phyloP scores from a whole-genome alignment of 1,140 invertebrate species.

The Drosophila parabipectinata region DNA sequence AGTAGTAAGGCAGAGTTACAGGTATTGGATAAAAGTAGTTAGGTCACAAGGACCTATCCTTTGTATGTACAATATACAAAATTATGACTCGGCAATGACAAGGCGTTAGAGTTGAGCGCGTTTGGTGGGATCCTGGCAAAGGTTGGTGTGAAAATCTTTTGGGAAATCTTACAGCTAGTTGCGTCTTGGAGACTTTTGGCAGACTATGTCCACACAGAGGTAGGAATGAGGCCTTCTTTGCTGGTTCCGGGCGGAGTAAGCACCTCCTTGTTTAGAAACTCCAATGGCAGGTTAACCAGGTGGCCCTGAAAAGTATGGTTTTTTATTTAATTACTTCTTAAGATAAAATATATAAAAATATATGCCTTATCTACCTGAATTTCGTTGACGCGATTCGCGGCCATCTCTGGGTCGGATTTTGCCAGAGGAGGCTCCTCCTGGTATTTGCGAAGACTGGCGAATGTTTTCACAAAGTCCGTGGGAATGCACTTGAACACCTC shows the following conservation, averaged over 20 bases:
- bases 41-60: conserved; percentile 16
- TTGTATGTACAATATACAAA: conserved; percentile 27
- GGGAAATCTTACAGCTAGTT: conserved; percentile 26
- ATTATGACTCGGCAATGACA: conserved; percentile 60
- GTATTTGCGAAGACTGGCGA: conserved; percentile 90
- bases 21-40: conserved; percentile 5
- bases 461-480: conserved; percentile 90
- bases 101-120: conserved; percentile 51
- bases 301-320: conserved; percentile 87
- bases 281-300: conserved; percentile 93
- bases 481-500: conserved; percentile 95
- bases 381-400: conserved; percentile 88
- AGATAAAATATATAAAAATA: too few relatives aligned
- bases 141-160: neutral
- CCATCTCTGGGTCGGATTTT: conserved; percentile 88
- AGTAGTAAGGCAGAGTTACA: conserved; percentile 31
- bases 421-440: conserved; percentile 88
- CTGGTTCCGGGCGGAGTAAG: conserved; percentile 91
- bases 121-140: conserved; percentile 61
- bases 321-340: too few relatives aligned
- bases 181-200: conserved; percentile 62
- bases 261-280: conserved; percentile 93
- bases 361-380: conserved; percentile 86
- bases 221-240: conserved; percentile 93
- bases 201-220: conserved; percentile 89